Conservation (phyloP, 2,113 vertebrate species). For the Erythrocercus mccallii region DNA sequence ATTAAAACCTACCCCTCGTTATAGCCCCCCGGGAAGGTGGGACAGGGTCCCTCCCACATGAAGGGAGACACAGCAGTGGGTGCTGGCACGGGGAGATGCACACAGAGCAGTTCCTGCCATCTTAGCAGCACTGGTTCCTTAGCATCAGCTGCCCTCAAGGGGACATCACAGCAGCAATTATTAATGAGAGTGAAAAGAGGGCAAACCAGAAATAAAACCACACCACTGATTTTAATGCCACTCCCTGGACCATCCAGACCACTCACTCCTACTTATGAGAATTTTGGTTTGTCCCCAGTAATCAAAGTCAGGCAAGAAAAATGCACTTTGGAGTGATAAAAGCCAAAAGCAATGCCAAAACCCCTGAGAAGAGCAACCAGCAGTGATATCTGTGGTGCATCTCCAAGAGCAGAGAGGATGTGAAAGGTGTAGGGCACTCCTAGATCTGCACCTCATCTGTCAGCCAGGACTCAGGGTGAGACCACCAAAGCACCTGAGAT, state of each 20-base stretch:
- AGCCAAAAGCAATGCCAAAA: background rate
- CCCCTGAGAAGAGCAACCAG: background rate
- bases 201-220: background rate
- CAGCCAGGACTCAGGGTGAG: background rate
- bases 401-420: background rate
- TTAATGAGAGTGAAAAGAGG: background rate
- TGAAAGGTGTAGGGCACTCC: background rate
- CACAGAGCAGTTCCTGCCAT: slow-evolving; percentile 2
- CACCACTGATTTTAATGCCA: background rate
- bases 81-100: background rate
- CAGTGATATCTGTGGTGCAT: background rate
- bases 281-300: background rate
- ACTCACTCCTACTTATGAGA: background rate
- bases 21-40: background rate
- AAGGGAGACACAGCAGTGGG: accelerated
- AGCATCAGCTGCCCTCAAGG: background rate
- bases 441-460: background rate
- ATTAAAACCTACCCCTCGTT: background rate
- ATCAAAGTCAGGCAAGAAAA: background rate
- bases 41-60: accelerated
- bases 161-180: background rate
- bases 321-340: background rate
- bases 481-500: background rate
- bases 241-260: background rate
- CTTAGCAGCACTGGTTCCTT: background rate